phyloP scores from a whole-genome alignment of 2,888 invertebrate genomes.

The Horisme vitalbata region DNA sequence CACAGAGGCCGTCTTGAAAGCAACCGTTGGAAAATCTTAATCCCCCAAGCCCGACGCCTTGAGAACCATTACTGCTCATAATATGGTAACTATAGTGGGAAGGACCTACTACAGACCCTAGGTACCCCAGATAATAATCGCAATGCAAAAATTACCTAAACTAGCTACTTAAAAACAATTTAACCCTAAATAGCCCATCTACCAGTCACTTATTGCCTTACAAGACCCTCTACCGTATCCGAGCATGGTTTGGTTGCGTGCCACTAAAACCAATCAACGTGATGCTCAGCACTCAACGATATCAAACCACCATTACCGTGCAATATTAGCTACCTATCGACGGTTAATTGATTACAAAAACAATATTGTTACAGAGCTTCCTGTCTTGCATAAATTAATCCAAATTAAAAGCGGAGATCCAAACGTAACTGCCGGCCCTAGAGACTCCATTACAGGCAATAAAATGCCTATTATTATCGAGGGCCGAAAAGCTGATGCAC shows the following conservation, averaged over 20 bases:
- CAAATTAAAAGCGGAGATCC: slow-evolving; percentile 73
- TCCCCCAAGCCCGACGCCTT: no score
- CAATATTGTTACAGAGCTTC: slow-evolving; percentile 56
- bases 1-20: no score
- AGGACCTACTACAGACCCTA: no score
- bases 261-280: slow-evolving; percentile 66
- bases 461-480: slow-evolving; percentile 83
- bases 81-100: no score
- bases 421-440: slow-evolving; percentile 75
- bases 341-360: slow-evolving; percentile 73
- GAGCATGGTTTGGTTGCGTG: slow-evolving; percentile 60
- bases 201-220: slow-evolving; percentile 15
- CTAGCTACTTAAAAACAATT: neutral
- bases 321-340: slow-evolving; percentile 53
- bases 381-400: slow-evolving; percentile 73
- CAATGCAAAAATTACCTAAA: neutral
- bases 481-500: slow-evolving; percentile 82
- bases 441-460: slow-evolving; percentile 82
- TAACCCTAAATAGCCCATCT: slow-evolving; percentile 16
- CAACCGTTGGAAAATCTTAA: no score
- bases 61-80: no score
- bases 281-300: slow-evolving; percentile 68
- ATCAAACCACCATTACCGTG: slow-evolving; percentile 64
- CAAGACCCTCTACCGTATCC: slow-evolving; percentile 43
- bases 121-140: neutral